phyloP scores from a whole-genome alignment of 2,888 invertebrate species.

The Plusia festucae region DNA sequence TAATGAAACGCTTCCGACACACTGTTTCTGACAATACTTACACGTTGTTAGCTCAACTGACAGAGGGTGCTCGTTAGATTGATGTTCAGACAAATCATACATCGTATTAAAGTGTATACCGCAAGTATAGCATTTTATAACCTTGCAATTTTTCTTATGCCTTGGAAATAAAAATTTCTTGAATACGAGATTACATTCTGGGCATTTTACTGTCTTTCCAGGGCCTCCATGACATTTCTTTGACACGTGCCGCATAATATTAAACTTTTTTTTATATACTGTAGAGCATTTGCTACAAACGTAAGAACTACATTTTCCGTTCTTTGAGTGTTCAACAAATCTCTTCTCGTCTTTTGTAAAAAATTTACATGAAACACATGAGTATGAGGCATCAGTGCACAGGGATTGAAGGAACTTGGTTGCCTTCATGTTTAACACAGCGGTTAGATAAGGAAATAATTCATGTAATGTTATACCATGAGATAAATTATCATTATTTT shows the following conservation, averaged over 20 bases:
- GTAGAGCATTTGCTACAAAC: constrained; percentile 70
- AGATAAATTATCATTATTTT: constrained; percentile 30
- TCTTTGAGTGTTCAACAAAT: constrained; percentile 69
- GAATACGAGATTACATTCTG: constrained; percentile 62
- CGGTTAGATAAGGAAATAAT: constrained; percentile 66
- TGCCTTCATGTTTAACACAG: constrained; percentile 69
- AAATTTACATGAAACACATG: constrained; percentile 66
- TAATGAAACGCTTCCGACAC: constrained; percentile 67
- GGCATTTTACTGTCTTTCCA: constrained; percentile 50
- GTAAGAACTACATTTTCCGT: constrained; percentile 55
- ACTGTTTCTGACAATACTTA: constrained; percentile 73
- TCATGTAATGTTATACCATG: constrained; percentile 69
- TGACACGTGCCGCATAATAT: constrained; percentile 59
- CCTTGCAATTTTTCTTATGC: constrained; percentile 67
- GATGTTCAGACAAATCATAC: constrained; percentile 69
- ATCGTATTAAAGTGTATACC: constrained; percentile 63
- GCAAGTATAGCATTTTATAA: constrained; percentile 72
- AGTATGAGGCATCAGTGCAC: constrained; percentile 33
- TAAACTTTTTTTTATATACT: constrained; percentile 58
- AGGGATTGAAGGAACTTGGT: constrained; percentile 60
- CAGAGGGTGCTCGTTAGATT: constrained; percentile 64
- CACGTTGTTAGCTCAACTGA: constrained; percentile 68
- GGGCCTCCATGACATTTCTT: constrained; percentile 20
- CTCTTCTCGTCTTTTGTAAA: constrained; percentile 34
- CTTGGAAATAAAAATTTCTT: constrained; percentile 18